Evolutionary conservation across 2,797 vertebrate genomes (phyloP).

Genomic region (Arctocebus calabarensis): DNA sequence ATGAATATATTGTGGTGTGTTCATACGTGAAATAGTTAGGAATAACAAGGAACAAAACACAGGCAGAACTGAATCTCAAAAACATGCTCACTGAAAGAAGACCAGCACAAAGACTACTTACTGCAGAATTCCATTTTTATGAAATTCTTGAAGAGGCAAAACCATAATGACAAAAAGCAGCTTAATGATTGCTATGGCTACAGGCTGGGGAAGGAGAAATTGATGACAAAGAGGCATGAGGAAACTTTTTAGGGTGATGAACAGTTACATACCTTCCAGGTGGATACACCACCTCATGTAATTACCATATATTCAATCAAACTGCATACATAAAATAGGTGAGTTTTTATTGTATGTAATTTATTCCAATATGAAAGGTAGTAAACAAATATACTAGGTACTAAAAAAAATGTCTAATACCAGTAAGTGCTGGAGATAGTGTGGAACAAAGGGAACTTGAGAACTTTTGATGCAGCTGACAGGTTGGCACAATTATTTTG

Average conservation of each 20-base stretch:
- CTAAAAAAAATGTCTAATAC: neutral
- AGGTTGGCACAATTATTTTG: neutral
- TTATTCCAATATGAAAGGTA: neutral
- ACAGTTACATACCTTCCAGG: neutral
- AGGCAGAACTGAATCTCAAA: conserved; percentile 8
- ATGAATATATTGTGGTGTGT: neutral
- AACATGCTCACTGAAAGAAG: conserved; percentile 12
- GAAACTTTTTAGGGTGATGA: neutral
- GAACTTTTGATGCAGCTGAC: neutral
- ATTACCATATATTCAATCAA: conserved; percentile 6
- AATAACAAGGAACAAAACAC: neutral
- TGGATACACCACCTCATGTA: neutral
- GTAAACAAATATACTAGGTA: neutral
- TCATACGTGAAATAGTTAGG: neutral
- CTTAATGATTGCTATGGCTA: neutral
- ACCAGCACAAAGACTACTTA: neutral
- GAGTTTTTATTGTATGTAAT: neutral
- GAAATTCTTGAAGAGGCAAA: conserved; percentile 59
- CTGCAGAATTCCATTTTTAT: neutral
- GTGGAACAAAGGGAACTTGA: neutral
- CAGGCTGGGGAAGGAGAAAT: neutral
- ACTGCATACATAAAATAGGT: neutral
- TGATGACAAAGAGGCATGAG: neutral
- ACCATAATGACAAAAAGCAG: neutral
- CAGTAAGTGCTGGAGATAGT: neutral